Percentiles rank a stretch among this genome's conserved stretches.
Conservation (phyloP, 2,888 invertebrate genomes). For the Conistra vaccinii region DNA sequence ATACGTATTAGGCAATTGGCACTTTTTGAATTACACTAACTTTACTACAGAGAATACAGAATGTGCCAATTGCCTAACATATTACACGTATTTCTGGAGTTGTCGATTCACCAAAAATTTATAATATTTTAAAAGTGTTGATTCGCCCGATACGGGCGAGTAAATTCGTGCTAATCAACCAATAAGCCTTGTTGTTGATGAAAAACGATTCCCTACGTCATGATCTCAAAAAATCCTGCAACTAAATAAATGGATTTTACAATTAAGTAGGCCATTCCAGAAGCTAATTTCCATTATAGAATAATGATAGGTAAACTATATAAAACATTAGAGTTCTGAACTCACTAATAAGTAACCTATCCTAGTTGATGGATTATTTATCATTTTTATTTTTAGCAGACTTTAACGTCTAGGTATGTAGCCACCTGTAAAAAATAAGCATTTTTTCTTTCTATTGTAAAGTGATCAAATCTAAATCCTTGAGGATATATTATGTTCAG, state of each 20-base stretch:
- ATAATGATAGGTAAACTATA: background rate
- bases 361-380: background rate
- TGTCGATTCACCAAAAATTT: too few species aligned
- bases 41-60: too few species aligned
- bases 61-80: too few species aligned
- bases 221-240: background rate
- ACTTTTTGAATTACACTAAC: too few species aligned
- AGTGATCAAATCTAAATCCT: background rate
- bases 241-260: background rate
- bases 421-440: background rate
- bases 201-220: background rate
- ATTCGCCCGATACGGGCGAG: too few species aligned
- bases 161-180: too few species aligned
- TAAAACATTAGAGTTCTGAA: background rate
- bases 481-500: constrained; percentile 1
- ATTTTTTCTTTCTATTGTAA: background rate
- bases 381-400: background rate
- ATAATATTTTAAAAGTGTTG: too few species aligned
- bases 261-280: background rate
- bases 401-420: background rate
- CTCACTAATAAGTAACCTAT: background rate
- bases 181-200: background rate
- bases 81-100: too few species aligned
- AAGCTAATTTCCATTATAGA: background rate
- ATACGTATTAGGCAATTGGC: too few species aligned